Base-by-base conservation (phyloP, 2,888 invertebrate genomes). In the Campoplex capitator region DNA sequence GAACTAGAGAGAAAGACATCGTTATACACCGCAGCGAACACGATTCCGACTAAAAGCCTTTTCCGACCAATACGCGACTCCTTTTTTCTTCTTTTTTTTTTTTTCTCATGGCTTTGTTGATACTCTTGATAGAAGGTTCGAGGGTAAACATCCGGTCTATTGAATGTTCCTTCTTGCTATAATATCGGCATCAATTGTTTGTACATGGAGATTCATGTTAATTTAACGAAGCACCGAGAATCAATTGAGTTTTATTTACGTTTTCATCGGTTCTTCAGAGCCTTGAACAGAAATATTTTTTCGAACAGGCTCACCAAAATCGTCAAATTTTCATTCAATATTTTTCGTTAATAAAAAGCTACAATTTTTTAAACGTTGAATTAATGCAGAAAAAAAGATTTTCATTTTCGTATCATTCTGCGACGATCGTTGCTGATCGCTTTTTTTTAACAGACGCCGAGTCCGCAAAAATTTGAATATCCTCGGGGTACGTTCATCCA, bases 41-140 rank as follows among this genome's bases (percentile, higher is more conserved):
- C 83, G 86, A 86, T 86, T 83, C 80, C 73, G 73, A 71, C 85
- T 76, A 76, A 82, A 85, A 81, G 76, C 73, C 71, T 75, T 74
- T 77, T 81, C 73, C 75, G 32, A 82, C 68, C 58, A 74, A 62
- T 18, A 16, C 58, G 74, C 51, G 16, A 32, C 16, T 16, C 23
- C 23, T 23, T 23, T 23, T 23, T 23, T 23, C 23, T 23, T 23
- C 23, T 23, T 23, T 23, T 23, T 23, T 32, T 32, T 32, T 62
- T 62, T 65, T 35, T 67, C 65, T 48, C 74, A 56, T 45, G 32
- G 42, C 68, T 58, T 82, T 75, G 82, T 82, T 82, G 82, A 82
- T 82, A 82, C 68, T 58, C 74, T 65, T 67, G 81, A 81, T 81
- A 74, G 65, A 81, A 81, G 67, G 4, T 67, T 56, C 38, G 56